These are phyloP conservation scores for Isotomurus palustris DNA, from an alignment of 2,888 invertebrate species.

Conservation along the genomic window DNA sequence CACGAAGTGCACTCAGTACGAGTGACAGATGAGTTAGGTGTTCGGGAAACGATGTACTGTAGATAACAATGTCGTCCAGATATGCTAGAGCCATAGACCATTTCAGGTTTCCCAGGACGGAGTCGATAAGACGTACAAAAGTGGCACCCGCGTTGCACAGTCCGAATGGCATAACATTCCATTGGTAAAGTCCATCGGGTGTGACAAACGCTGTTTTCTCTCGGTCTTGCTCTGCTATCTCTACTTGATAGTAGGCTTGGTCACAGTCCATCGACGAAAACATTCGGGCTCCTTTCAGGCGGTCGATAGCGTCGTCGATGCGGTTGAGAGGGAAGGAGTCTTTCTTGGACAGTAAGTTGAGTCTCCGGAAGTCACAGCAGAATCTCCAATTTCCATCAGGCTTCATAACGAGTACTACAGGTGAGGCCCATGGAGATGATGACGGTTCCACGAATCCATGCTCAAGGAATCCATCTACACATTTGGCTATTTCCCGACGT, in stretches of 20 bases:
- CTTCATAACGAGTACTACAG: conserved; percentile 49
- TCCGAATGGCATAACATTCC: conserved; percentile 40
- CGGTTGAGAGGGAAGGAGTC: conserved; percentile 48
- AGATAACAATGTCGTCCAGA: conserved; percentile 14
- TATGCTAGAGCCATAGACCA: conserved; percentile 12
- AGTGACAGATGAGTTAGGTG: background rate
- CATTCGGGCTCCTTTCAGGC: conserved; percentile 45
- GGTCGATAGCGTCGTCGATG: conserved; percentile 49
- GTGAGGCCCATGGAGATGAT: conserved; percentile 47
- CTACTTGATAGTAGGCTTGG: conserved; percentile 48
- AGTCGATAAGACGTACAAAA: conserved; percentile 49
- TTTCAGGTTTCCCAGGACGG: conserved; percentile 44
- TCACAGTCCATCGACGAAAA: conserved; percentile 48
- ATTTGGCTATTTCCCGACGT: conserved; percentile 10
- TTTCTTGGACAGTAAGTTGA: conserved; percentile 47
- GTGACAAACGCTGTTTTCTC: conserved; percentile 50
- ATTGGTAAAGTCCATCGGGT: conserved; percentile 49
- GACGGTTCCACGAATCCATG: conserved; percentile 45
- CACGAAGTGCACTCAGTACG: conserved; percentile 10
- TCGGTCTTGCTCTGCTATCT: conserved; percentile 46
- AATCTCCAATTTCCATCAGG: conserved; percentile 43
- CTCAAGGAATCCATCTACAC: conserved; percentile 42
- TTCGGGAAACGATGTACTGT: background rate
- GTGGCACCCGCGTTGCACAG: conserved; percentile 30
- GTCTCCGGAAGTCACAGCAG: conserved; percentile 46